Evolutionary conservation across 2,797 vertebrate species (phyloP).

Genomic region (Tachyglossus aculeatus): DNA sequence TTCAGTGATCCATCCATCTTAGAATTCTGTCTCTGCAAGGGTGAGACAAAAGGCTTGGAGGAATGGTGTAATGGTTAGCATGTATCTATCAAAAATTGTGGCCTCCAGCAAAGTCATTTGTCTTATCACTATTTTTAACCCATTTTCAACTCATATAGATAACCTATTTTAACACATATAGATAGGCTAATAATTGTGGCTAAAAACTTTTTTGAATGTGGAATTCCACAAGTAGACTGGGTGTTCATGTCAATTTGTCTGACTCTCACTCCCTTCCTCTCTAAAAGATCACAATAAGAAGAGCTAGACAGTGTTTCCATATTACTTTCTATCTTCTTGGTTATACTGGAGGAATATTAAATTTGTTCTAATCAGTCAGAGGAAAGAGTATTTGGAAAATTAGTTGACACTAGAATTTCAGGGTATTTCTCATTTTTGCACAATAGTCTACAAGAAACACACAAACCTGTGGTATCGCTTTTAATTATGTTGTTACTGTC

Average conservation of each 20-base stretch:
- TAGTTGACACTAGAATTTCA: constrained; percentile 50
- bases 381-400: constrained; percentile 51
- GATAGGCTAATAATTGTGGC: too few relatives aligned
- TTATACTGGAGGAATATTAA: constrained; percentile 60
- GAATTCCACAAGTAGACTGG: constrained; percentile 36
- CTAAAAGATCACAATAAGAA: constrained; percentile 23
- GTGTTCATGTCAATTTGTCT: constrained; percentile 36
- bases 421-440: constrained; percentile 43
- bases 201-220: constrained; percentile 14
- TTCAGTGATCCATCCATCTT: too few relatives aligned
- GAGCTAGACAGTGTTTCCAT: constrained; percentile 33
- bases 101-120: too few relatives aligned
- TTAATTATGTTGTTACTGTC: constrained; percentile 31
- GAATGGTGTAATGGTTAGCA: too few relatives aligned
- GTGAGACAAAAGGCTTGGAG: too few relatives aligned
- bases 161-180: too few relatives aligned
- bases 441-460: constrained; percentile 25
- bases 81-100: too few relatives aligned
- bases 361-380: constrained; percentile 64
- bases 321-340: constrained; percentile 35
- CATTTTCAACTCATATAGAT: too few relatives aligned
- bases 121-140: too few relatives aligned
- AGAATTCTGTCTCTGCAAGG: too few relatives aligned
- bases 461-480: constrained; percentile 28
- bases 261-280: too few relatives aligned